These are phyloP conservation scores for Bombus confusus DNA, from an alignment of 1,140 invertebrate species.

Conservation along the genomic window DNA sequence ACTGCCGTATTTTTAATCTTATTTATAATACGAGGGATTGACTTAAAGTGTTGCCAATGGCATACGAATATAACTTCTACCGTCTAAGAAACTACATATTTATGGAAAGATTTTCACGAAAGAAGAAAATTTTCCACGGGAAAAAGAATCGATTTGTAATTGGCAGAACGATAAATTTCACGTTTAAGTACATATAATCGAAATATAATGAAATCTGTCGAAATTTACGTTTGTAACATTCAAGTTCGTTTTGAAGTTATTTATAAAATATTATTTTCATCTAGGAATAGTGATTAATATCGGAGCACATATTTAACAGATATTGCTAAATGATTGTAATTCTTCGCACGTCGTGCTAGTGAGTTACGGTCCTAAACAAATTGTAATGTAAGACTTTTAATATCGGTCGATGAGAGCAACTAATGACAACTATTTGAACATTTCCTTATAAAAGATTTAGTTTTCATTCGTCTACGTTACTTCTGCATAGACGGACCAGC, in stretches of 20 bases:
- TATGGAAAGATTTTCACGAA: not conserved
- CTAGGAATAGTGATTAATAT: constrained; percentile 15
- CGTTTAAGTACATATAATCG: not conserved
- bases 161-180: not conserved
- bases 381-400: not conserved
- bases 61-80: not conserved
- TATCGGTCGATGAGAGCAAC: constrained; percentile 12
- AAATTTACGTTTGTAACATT: not conserved
- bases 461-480: constrained; percentile 31
- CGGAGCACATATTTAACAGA: constrained; percentile 19
- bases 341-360: constrained; percentile 12
- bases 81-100: not conserved
- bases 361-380: constrained; percentile 39
- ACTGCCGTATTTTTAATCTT: not conserved
- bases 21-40: not conserved
- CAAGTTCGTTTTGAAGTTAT: not conserved
- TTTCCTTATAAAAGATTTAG: constrained; percentile 41
- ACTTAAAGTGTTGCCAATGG: not conserved
- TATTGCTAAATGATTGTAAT: constrained; percentile 52
- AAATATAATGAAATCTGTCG: not conserved
- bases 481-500: constrained; percentile 35
- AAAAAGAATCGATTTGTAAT: not conserved
- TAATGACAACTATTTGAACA: constrained; percentile 23
- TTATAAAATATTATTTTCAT: constrained; percentile 24
- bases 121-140: not conserved